These are phyloP conservation scores for Coelopa pilipes DNA, from an alignment of 2,888 invertebrate species.

Conservation along the genomic window DNA sequence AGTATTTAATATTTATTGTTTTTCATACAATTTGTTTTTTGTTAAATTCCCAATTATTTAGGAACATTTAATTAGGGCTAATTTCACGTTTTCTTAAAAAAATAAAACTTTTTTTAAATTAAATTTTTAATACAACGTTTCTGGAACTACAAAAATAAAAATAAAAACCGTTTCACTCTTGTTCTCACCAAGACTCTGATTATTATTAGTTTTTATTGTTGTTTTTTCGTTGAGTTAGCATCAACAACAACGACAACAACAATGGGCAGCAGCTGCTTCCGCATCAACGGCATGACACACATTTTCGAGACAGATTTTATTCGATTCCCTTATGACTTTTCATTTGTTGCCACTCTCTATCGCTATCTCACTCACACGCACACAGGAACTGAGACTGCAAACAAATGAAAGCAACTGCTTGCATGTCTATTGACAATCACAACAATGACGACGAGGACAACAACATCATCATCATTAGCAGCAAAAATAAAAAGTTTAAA, in stretches of 20 bases:
- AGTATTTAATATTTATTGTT: not conserved
- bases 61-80: no score
- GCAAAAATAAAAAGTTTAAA: not conserved
- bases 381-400: no score
- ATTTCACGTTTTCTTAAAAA: no score
- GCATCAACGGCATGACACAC: conserved; percentile 3
- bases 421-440: not conserved
- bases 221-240: not conserved
- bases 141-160: no score
- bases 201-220: no score
- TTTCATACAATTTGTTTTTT: not conserved
- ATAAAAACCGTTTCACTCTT: no score
- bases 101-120: no score
- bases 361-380: no score
- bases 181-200: no score
- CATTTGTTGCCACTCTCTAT: not conserved
- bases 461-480: conserved; percentile 7
- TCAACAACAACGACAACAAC: not conserved
- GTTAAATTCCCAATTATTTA: not conserved
- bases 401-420: no score
- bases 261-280: not conserved
- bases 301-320: not conserved
- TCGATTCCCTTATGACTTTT: not conserved
- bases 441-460: not conserved
- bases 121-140: no score